Evolutionary conservation across 2,797 vertebrate species (phyloP).

Genomic region (Eupleurogrammus muticus): DNA sequence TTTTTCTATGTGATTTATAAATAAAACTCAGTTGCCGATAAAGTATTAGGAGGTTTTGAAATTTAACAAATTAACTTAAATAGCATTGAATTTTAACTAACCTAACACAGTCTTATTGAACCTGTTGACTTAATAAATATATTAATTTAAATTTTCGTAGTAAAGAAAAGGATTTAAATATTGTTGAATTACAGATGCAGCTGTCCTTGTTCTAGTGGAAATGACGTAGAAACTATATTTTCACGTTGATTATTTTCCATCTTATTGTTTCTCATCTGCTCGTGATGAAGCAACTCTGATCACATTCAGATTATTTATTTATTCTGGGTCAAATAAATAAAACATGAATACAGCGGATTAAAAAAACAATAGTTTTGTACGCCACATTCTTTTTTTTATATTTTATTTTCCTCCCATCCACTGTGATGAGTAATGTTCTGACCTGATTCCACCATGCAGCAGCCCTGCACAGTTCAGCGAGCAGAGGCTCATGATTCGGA

Average conservation of each 20-base stretch:
- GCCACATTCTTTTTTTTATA: background rate
- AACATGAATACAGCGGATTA: background rate
- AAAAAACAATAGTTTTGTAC: slow-evolving; percentile 5
- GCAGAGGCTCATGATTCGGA: slow-evolving; percentile 39
- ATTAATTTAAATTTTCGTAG: no score
- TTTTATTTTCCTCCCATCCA: background rate
- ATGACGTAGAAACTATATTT: no score
- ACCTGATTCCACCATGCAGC: background rate
- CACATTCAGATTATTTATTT: slow-evolving; percentile 37
- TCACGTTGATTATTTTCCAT: no score
- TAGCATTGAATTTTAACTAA: no score
- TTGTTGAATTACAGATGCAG: background rate
- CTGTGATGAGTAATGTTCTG: background rate
- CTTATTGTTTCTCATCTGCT: no score
- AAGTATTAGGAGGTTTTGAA: no score
- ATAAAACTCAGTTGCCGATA: no score
- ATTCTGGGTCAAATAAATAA: slow-evolving; percentile 29
- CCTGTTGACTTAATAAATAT: no score
- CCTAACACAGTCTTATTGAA: no score
- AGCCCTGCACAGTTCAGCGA: slow-evolving; percentile 17
- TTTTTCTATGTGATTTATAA: no score
- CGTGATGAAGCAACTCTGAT: slow-evolving; percentile 11
- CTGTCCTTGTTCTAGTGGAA: background rate
- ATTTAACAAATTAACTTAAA: no score
- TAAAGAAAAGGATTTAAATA: no score